Base-by-base conservation (phyloP, 37 sponge, comb jelly and placozoan species). In the Corticium candelabrum region DNA sequence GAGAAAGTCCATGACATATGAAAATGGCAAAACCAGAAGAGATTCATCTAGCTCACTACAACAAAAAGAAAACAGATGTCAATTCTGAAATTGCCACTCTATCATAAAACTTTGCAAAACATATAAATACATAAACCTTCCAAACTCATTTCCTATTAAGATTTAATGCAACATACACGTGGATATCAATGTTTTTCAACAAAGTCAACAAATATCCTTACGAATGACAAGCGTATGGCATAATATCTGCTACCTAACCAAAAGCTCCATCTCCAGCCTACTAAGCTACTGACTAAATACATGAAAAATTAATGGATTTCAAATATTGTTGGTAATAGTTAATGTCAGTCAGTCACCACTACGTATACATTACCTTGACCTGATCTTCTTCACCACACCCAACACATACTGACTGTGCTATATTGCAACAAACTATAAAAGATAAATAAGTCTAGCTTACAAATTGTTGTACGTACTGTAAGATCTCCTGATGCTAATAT, bases 31-130 rank as follows among this genome's bases (percentile, higher is more conserved):
- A 35, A 96, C 90, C 30, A 96, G 85, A 21, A 96, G 81, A 2
- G 90, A 80, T 69, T 92, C 93, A 38, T 96, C 96, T 37, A 92
- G 74, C 40, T 91, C 96, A 82, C 93, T 94, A 40, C n/a, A 32
- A 5, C 2, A 30, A 83, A 34, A 80, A 5, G 3, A 2, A 34
- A 11, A n/a, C n/a, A n/a, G n/a, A n/a, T n/a, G n/a, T n/a, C n/a
- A 56, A n/a, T 0, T 56, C 27, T 27, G 67, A 56, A n/a, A 56
- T 56, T 27, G 21, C 21, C 27, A 56, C 27, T n/a, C n/a, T n/a
- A n/a, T n/a, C n/a, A n/a, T n/a, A n/a, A n/a, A n/a, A n/a, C n/a
- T n/a, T n/a, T n/a, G n/a, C n/a, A n/a, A n/a, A n/a, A n/a, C n/a
- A 56, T n/a, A n/a, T n/a, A n/a, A n/a, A n/a, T n/a, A n/a, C n/a